Evolutionary conservation across 2,888 invertebrate genomes (phyloP).

Genomic region (Pachliopta kotzebuea): DNA sequence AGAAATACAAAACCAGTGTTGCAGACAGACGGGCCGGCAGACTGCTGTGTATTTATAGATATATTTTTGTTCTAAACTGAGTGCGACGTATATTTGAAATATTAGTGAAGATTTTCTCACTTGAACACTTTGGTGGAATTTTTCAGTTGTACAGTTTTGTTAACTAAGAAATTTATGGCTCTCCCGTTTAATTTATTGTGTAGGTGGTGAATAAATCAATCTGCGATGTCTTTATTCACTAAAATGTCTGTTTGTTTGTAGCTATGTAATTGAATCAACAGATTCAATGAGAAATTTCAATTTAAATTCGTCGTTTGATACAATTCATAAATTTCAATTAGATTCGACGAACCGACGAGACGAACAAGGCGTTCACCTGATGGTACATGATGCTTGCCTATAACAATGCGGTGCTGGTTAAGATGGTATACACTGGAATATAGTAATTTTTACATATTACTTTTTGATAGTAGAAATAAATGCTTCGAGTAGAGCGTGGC

Average conservation of each 20-base stretch:
- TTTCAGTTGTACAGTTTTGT: slow-evolving; percentile 29
- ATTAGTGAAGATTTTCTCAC: slow-evolving; percentile 29
- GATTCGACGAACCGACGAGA: too few species aligned
- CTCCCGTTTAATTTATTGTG: slow-evolving; percentile 22
- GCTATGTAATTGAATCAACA: slow-evolving; percentile 17
- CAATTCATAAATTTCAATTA: slow-evolving; percentile 13
- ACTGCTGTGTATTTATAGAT: slow-evolving; percentile 46
- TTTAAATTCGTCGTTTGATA: slow-evolving; percentile 3
- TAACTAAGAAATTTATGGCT: slow-evolving; percentile 32
- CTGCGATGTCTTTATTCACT: slow-evolving; percentile 19
- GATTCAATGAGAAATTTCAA: slow-evolving; percentile 17
- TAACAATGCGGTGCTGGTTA: too few species aligned
- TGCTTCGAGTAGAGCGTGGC: too few species aligned
- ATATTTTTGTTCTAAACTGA: slow-evolving; percentile 36
- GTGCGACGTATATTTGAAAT: slow-evolving; percentile 38
- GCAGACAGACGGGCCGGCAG: slow-evolving; percentile 61
- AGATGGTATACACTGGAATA: too few species aligned
- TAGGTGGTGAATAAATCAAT: slow-evolving; percentile 17
- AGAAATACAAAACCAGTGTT: slow-evolving; percentile 59
- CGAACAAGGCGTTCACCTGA: too few species aligned
- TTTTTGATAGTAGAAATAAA: too few species aligned
- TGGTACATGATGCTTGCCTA: too few species aligned
- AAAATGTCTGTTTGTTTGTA: slow-evolving; percentile 8
- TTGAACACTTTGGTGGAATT: slow-evolving; percentile 29
- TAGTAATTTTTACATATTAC: too few species aligned